Base-by-base conservation (phyloP, 2,888 invertebrate species). In the Parascotia fuliginaria region DNA sequence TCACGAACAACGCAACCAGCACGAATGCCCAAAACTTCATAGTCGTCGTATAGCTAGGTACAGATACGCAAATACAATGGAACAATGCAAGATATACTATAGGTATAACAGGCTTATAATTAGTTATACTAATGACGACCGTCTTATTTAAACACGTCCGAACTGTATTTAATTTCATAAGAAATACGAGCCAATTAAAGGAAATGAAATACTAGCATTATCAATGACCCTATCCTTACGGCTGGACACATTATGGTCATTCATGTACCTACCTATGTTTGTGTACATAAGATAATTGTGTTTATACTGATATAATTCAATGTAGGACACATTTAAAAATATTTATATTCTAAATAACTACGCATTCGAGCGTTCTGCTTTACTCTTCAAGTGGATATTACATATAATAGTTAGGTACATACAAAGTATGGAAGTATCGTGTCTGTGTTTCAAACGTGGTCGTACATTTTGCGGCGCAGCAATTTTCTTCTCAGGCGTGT, bases 11-110 rank as follows among this genome's bases (percentile, higher is more conserved):
- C 32, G 59, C 13, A 33, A 58, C 42, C 9, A 55, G 33, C 40
- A 61, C 40, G 12, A 50, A 4, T n/a, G 29, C 29, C 55, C 43
- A 68, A 28, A 49, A 49, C 44, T 53, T 65, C 65, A 66, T 66
- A 0, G 42, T 58, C 12, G 19, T n/a, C n/a, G n/a, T n/a, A 38
- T 51, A 12, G 46, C 3, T 19, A 19, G 2, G 19, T 19, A 3
- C 19, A 19, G 5, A 24, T 43, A 49, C 32, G 36, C 39, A 42
- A 37, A 44, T 42, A 33, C 12, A 39, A 11, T 29, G 5, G 0
- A n/a, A 3, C 31, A 41, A 40, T 40, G 45, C 49, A 9, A 27
- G 27, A 3, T 9, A 5, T 27, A 3, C 3, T 6, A 27, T 3
- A 27, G 7, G 9, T 13, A 41, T 49, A 31, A 60, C 60, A 41